Base-by-base conservation (phyloP, 2,797 vertebrate genomes). In the Leptodactylus fallax region DNA sequence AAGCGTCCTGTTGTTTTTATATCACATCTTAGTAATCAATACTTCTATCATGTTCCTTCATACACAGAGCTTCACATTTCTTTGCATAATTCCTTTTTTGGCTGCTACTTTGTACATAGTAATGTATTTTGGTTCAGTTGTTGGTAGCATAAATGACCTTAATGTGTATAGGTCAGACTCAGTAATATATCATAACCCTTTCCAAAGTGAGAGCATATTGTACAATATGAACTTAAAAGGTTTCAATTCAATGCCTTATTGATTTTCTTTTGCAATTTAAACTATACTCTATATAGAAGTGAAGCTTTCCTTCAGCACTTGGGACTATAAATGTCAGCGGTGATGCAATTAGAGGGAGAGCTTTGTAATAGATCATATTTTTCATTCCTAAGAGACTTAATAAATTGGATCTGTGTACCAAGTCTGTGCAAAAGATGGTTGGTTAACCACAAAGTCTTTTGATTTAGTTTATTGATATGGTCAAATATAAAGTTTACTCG, bases 261-360 rank as follows among this genome's bases (percentile, higher is more conserved):
- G 87, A 92, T 91, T 91, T 91, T 92, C 56, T 58, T 60, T 69
- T 7, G 72, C 36, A 83, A 90, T 89, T 87, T 90, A 89, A 91
- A 92, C 74, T 53, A 36, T 77, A 0, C 85, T 19, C 90, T 7
- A 53, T 71, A 78, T 17, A 90, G 90, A 85, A 71, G 25, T 16
- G 58, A 87, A 25, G 3, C 0, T 53, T 86, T 86, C 87, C 80
- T 51, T 87, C 83, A 87, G 60, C 55, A 11, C 91, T 0, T 23
- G 81, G 88, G 88, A 90, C 1, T 36, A 84, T 79, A 91, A 7
- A 85, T 67, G 45, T 89, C 87, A 90, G 6, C 12, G 51, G 2
- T 27, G 71, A 90, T 87, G n/a, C 80, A 91, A 67, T 90, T 83
- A 86, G 79, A 81, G 36, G 49, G 53, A 88, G 83, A 86, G 76